These are phyloP conservation scores for Drosophila elegans DNA, from an alignment of 1,140 invertebrate genomes.

Conservation along the genomic window DNA sequence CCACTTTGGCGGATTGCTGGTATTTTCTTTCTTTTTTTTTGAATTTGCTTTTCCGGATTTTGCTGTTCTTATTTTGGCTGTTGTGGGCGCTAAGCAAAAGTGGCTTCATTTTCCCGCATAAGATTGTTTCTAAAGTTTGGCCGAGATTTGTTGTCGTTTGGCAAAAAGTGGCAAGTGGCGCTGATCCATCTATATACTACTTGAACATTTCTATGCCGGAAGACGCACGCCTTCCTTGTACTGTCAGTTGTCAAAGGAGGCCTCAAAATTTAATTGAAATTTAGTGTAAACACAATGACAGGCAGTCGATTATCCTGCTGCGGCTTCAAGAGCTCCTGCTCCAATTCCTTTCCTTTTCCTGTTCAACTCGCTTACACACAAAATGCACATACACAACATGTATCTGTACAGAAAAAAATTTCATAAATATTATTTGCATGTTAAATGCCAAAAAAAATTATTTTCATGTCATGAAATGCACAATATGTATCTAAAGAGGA, in stretches of 20 bases:
- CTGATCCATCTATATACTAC: conserved; percentile 30
- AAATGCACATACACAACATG: conserved; percentile 9
- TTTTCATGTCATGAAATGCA: no score
- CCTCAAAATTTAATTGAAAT: conserved; percentile 81
- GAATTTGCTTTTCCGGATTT: conserved; percentile 16
- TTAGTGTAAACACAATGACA: conserved; percentile 82
- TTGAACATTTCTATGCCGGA: conserved; percentile 9
- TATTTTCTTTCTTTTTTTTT: conserved; percentile 18
- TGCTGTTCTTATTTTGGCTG: conserved; percentile 29
- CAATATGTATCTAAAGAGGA: no score
- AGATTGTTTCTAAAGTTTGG: conserved; percentile 74
- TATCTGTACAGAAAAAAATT: conserved; percentile 20
- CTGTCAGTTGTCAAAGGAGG: conserved; percentile 70
- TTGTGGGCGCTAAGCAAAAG: conserved; percentile 60
- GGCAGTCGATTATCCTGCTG: conserved; percentile 74
- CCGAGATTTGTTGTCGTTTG: conserved; percentile 68
- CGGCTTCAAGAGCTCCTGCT: conserved; percentile 23
- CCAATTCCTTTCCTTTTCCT: conserved; percentile 27
- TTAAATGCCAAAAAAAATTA: no score
- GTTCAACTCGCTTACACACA: conserved; percentile 2
- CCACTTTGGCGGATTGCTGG: conserved; percentile 45
- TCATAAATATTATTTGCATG: background rate
- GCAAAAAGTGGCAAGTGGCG: conserved; percentile 58
- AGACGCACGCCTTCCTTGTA: conserved; percentile 5
- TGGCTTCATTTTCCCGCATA: conserved; percentile 76